Base-by-base conservation (phyloP, 2,113 vertebrate species). In the Paramormyrops kingsleyae region DNA sequence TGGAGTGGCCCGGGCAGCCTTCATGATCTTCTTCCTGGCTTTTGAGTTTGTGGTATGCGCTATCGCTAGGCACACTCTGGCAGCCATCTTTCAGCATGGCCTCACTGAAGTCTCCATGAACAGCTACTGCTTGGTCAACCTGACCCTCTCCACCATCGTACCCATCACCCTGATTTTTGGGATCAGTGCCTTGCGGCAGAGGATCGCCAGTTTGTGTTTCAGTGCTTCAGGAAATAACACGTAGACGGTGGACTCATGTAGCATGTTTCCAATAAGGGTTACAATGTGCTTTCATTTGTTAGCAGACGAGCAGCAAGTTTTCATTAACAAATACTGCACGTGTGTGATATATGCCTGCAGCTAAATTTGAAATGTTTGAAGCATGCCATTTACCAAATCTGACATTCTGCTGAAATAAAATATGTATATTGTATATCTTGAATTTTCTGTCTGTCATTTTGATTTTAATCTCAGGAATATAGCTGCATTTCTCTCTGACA, bases 81-180 rank as follows among this genome's bases (percentile, higher is more conserved):
- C 44, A 0, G 13, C 27, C 46, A 8, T 35, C 7, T 50, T 70
- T 19, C 10, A 35, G 2, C n/a, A 77, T 19, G 4, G 5, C 24
- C 24, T 88, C n/a, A 77, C 88, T 46, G 46, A 50, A 15, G 21
- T 31, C 24, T 66, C 66, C 44, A 88, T 77, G 24, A 35, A 27
- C 27, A 46, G 5, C 88, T 47, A 31, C 66, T 50, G 88, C 46
- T 19, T 88, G 27, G 66, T 88, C 62, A 49, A 27, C 88, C 88
- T 88, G 9, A 66, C 62, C 24, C 88, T 88, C 44, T 47, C 44
- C 47, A 35, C 66, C 46, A 46, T 88, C 17, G 21, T 13, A 10
- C 88, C 88, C n/a, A 15, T 88, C 62, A 88, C 88, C 15, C 88
- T 88, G 24, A 88, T 52, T 39, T 27, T 7, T 12, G 62, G 88